Evolutionary conservation across 2,113 vertebrate species (phyloP), one percentile per base, ranked within the genome.

Genomic region (Leucopsar rothschildi): DNA sequence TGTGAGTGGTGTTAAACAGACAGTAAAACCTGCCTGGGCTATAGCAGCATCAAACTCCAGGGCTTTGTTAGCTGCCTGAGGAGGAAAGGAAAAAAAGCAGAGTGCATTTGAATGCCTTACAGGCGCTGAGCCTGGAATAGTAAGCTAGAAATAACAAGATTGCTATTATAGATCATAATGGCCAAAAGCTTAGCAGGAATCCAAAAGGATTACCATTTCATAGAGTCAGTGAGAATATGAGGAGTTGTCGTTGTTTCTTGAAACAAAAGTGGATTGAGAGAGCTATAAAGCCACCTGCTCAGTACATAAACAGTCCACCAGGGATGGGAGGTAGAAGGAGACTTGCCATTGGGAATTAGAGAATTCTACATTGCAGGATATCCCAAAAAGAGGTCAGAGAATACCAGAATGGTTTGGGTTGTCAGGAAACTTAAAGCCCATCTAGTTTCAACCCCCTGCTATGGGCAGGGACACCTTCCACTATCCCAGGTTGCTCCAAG

Each of bases 1-100:
- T 49, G 50, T 66, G 60, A 97, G 68, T 29, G 69, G 37, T 94
- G 90, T 81, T 94, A 86, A 89, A 81, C 86, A 94, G 72, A 40
- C 75, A 81, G 63, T 42, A 49, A 79, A 86, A 87, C 59, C 69
- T 92, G 64, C 69, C 66, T 39, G 69, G 44, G 45, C 45, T 76
- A 17, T 7, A 39, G 82, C 79, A 81, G 55, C 57, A 25, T 10
- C 44, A 22, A 91, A 23, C 25, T 53, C 35, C 61, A 53, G 72
- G 75, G 82, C 70, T 89, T 96, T 92, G 82, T 86, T 93, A 84
- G 78, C 80, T 84, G 90, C 52, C 53, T 57, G 55, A 37, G 65
- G 44, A 7, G 35, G 10, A 15, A 8, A 45, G 12, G 1, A 11
- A 8, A 29, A 29, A 4, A 61, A 59, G 1, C 11, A 12, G 20